A percentile compares a stretch with the other conserved stretches of the same genome.
These are phyloP conservation scores for Oryzias javanicus DNA, from an alignment of 2,113 vertebrate species.

Conservation along the genomic window DNA sequence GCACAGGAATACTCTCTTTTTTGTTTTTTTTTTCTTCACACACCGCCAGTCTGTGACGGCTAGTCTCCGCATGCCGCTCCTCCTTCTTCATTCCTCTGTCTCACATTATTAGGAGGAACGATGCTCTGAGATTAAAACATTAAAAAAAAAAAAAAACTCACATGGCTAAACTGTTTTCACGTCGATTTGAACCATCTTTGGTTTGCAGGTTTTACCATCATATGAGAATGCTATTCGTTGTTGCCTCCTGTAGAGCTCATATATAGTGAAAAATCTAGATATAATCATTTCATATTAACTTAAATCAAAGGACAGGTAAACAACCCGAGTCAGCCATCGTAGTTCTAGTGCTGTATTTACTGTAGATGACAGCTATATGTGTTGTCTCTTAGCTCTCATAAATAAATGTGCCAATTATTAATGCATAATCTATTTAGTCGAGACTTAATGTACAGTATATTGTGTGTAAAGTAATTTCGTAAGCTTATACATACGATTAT, in stretches of 20 bases:
- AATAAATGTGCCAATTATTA: conserved; percentile 96
- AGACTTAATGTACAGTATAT: conserved; percentile 86
- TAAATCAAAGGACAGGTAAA: conserved; percentile 75
- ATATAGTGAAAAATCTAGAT: conserved; percentile 57
- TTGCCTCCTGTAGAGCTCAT: conserved; percentile 61
- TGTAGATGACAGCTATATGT: conserved; percentile 79
- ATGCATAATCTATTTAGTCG: conserved; percentile 85
- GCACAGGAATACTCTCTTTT: conserved; percentile 52
- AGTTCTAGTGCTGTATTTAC: conserved; percentile 86
- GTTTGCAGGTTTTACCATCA: conserved; percentile 43
- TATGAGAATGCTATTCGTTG: conserved; percentile 58
- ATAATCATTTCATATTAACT: conserved; percentile 76
- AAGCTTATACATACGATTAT: conserved; percentile 81
- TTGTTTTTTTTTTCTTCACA: conserved; percentile 23
- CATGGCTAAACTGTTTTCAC: conserved; percentile 41
- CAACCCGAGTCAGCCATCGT: conserved; percentile 69
- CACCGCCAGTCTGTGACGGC: conserved; percentile 20
- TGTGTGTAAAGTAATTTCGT: conserved; percentile 86
- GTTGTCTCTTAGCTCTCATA: conserved; percentile 83
- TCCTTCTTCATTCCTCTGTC: conserved; percentile 30
- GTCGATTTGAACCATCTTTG: conserved; percentile 41
- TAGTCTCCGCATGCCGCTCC: conserved; percentile 40
- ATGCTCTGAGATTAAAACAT: conserved; percentile 12
- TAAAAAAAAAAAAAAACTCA: conserved; percentile 4
- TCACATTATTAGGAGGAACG: conserved; percentile 46